Evolutionary conservation across 2,797 vertebrate species (phyloP), one percentile per base, ranked within the genome.

Genomic region (Rhodeus uyekii): DNA sequence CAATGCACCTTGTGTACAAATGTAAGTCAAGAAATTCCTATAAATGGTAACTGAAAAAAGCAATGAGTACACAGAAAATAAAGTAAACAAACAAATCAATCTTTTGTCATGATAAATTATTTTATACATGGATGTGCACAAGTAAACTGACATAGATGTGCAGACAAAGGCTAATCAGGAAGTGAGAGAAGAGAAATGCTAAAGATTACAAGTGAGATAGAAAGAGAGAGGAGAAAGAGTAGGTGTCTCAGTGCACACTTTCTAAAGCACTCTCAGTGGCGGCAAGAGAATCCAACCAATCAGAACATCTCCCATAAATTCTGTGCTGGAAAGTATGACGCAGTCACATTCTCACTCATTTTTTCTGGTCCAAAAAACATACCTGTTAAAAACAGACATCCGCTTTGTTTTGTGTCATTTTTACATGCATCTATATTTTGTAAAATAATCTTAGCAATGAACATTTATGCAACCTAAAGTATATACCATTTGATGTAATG

Each of bases 321-420:
- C 86, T 86, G 84, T 84, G 85, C 91, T 93, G 92, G 92, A 94
- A 93, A 92, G 81, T 89, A 46, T 90, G 90, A 93, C 84, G 91
- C 89, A 86, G 81, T 69, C 61, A 78, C 68, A 58, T 29, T 19
- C 44, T 76, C 89, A 77, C 82, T 61, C 74, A 65, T 86, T 58
- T 74, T 68, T 61, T 82, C 68, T 90, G 87, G 89, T 90, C 79
- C 88, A n/a, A 88, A 90, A 91, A 90, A 85, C 87, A 91, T 71
- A 88, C 42, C 69, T 46, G 53, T 72, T 64, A 82, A 80, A 86
- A 74, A 77, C 60, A 83, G 78, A 74, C 63, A 85, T 36, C 48
- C 84, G 34, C 61, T 18, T 18, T 53, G 38, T 61, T 58, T 82
- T 46, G 72, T 65, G 48, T 32, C 48, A 50, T 69, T 60, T 53